A percentile compares a stretch with the other conserved stretches of the same genome.
These are phyloP conservation scores for Osmerus mordax DNA, from an alignment of 2,113 vertebrate genomes.

Conservation along the genomic window DNA sequence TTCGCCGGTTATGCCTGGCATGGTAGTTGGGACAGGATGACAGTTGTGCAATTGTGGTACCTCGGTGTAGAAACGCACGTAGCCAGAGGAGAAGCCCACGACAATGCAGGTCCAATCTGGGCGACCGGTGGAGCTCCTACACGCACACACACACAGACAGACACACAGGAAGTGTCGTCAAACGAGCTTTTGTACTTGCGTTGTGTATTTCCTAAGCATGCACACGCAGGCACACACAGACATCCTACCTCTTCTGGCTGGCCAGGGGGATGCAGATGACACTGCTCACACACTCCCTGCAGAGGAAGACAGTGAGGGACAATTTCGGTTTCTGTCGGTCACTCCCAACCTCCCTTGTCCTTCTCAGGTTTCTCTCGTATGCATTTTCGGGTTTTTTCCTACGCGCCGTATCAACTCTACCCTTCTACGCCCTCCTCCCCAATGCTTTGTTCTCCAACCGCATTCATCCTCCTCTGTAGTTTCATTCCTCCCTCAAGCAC, in stretches of 20 bases:
- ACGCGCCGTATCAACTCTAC: not conserved
- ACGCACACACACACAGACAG: slow-evolving; percentile 22
- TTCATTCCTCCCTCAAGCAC: not conserved
- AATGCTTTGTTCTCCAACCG: not conserved
- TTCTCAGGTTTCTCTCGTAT: not conserved
- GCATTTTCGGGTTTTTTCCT: slow-evolving; percentile 3
- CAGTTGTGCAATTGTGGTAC: slow-evolving; percentile 55
- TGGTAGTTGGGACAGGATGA: not conserved
- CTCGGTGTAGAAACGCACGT: slow-evolving; percentile 97
- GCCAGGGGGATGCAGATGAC: slow-evolving; percentile 90
- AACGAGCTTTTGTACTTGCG: too few relatives aligned
- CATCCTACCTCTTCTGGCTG: slow-evolving; percentile 90
- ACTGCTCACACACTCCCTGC: slow-evolving; percentile 88
- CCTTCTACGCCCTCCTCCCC: not conserved
- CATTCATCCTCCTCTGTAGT: not conserved
- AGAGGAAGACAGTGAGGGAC: slow-evolving; percentile 34
- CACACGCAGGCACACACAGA: not conserved
- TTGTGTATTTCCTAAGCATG: not conserved
- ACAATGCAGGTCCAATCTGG: slow-evolving; percentile 98
- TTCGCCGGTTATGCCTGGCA: not conserved
- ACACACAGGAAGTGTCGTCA: too few relatives aligned
- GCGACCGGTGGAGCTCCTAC: slow-evolving; percentile 93
- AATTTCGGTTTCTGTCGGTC: not conserved
- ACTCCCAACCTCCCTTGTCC: not conserved
- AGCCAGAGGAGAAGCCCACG: slow-evolving; percentile 92